Evolutionary conservation across 53 echinoderm and acorn worm species (phyloP).

Genomic region (Zoroaster sp.): DNA sequence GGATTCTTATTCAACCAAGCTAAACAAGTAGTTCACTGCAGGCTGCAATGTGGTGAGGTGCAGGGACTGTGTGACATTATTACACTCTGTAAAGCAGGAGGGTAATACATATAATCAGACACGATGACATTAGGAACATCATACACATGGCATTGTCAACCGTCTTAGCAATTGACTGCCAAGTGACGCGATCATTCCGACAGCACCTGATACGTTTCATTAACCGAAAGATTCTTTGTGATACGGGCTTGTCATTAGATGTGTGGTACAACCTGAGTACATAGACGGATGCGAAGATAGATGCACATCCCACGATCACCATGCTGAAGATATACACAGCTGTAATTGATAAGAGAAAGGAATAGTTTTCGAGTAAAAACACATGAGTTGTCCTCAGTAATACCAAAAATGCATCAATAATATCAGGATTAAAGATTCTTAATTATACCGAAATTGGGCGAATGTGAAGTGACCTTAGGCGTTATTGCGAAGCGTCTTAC

Average conservation of each 20-base stretch:
- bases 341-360: background rate
- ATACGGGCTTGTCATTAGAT: slow-evolving; percentile 23
- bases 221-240: background rate
- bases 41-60: background rate
- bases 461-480: too few species aligned
- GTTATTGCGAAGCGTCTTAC: too few species aligned
- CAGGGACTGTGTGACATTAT: background rate
- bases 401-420: too few species aligned
- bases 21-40: background rate
- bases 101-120: background rate
- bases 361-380: background rate
- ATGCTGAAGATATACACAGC: slow-evolving; percentile 57
- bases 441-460: too few species aligned
- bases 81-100: background rate
- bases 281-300: slow-evolving; percentile 33
- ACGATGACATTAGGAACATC: background rate
- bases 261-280: slow-evolving; percentile 44
- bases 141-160: background rate
- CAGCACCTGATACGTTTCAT: background rate
- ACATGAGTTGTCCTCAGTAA: too few species aligned
- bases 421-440: too few species aligned
- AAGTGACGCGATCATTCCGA: background rate
- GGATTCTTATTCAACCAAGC: too few species aligned
- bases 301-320: slow-evolving; percentile 36
- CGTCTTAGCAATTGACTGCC: slow-evolving; percentile 1